Evolutionary conservation across 2,888 invertebrate genomes (phyloP), one percentile per base, ranked within the genome.

Genomic region (Drosophila mimetica): DNA sequence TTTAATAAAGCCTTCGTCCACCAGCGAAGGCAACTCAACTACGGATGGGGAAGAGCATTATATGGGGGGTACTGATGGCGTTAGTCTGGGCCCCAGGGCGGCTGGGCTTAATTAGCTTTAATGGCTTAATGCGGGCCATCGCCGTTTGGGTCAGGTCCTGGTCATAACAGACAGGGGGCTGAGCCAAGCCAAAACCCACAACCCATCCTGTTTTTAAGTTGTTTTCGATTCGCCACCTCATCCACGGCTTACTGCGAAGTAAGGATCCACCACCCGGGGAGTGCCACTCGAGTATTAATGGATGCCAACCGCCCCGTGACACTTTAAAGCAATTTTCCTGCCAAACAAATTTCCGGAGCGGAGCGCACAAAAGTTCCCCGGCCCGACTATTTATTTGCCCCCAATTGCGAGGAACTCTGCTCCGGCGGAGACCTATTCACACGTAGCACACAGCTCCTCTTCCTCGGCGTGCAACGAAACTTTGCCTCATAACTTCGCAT

Each of bases 401-500:
- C 85, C 82, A 85, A 85, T 86, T 86, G 60, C 71, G 20, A 67
- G 32, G 2, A 46, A 8, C 57, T 60, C 55, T 50, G 59, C 79
- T 79, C 71, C 74, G 77, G 37, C 11, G 55, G 47, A 46, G 58
- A 77, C 51, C 61, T 69, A 74, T 74, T 74, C 74, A 70, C 74
- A 74, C 75, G 75, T 75, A 75, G 53, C 70, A 54, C 18, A 36
- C 30, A 42, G 41, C 44, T 64, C 28, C 53, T 46, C 64, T 67
- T 67, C 71, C 66, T 53, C 63, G 42, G 44, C 18, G 13, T 59
- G 25, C 34, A 55, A 71, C 69, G 82, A 85, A 87, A 87, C 83
- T 83, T 88, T 79, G 80, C 55, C 86, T 88, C 83, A 85, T 83
- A 84, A 84, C 88, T 84, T 86, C 77, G 76, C 86, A 80, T 75